Conservation (phyloP, 2,113 vertebrate species). For the Cygnus buccinator region DNA sequence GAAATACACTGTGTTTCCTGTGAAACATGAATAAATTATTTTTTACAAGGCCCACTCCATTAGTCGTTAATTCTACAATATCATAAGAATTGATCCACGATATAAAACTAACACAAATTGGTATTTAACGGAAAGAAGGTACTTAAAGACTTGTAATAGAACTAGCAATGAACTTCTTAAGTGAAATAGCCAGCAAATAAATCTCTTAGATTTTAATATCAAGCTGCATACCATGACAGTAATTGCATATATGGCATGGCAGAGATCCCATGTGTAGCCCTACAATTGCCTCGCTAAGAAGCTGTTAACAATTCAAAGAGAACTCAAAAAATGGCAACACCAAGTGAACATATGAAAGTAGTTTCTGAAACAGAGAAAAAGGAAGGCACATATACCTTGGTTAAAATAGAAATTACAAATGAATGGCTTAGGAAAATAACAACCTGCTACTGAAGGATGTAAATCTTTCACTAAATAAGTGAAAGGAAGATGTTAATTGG, state of each 20-base stretch:
- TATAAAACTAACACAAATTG: neutral
- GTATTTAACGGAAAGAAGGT: neutral
- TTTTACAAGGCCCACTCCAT: neutral
- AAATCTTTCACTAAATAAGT: neutral
- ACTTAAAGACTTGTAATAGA: neutral
- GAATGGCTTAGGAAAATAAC: neutral
- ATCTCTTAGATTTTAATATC: neutral
- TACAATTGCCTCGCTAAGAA: neutral
- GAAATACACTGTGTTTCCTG: neutral
- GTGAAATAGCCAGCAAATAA: neutral
- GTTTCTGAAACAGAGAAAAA: neutral
- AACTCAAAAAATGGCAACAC: neutral
- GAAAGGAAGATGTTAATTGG: neutral
- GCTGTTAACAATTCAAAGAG: neutral
- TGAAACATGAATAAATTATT: neutral
- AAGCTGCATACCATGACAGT: neutral
- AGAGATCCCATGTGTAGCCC: neutral
- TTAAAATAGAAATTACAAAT: neutral
- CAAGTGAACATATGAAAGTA: neutral
- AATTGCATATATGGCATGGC: neutral
- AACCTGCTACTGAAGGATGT: neutral
- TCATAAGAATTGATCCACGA: neutral
- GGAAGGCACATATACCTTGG: neutral
- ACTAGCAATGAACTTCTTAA: neutral
- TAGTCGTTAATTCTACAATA: neutral